phyloP scores from a whole-genome alignment of 2,888 invertebrate genomes.

The Orthosia gracilis region DNA sequence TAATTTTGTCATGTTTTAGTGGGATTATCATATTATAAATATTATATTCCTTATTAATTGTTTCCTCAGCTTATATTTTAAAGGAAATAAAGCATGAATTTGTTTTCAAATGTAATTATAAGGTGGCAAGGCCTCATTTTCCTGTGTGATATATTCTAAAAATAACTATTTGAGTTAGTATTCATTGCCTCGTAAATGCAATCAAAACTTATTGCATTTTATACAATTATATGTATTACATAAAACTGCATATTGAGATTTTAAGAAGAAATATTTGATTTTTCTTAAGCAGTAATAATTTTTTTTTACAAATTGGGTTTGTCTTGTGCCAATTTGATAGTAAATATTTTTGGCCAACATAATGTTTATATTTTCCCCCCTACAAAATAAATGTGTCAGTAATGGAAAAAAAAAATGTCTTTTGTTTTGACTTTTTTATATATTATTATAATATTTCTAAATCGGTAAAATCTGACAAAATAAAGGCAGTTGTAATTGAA shows the following conservation, averaged over 20 bases:
- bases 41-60: neutral
- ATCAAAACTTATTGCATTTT: conserved; percentile 15
- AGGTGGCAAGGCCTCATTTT: conserved; percentile 26
- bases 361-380: neutral
- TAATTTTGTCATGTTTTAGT: neutral
- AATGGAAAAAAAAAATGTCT: too few species aligned
- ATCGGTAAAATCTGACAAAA: too few species aligned
- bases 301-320: neutral
- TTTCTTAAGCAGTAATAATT: too few species aligned
- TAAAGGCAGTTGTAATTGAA: too few species aligned
- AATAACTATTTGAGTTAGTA: conserved; percentile 29
- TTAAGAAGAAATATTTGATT: neutral
- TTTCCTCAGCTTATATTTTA: conserved; percentile 7
- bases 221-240: neutral
- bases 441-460: too few species aligned
- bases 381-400: neutral
- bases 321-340: too few species aligned
- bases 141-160: conserved; percentile 45
- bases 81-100: conserved; percentile 18
- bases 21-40: neutral
- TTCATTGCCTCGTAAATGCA: conserved; percentile 40
- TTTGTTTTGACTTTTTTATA: too few species aligned
- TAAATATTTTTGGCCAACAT: too few species aligned
- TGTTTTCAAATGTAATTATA: conserved; percentile 32
- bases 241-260: neutral